phyloP scores from a whole-genome alignment of 2,888 invertebrate genomes.

The Argyra leucocephala region DNA sequence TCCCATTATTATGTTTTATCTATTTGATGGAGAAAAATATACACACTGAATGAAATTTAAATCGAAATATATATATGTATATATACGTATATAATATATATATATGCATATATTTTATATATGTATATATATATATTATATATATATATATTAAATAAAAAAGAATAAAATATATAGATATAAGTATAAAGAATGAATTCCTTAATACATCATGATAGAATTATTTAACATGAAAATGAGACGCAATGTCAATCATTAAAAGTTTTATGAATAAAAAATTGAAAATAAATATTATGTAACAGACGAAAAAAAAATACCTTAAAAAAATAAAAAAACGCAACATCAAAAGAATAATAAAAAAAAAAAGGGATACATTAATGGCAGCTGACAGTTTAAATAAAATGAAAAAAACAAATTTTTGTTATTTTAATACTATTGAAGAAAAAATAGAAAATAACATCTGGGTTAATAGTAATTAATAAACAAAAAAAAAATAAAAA shows the following conservation, averaged over 20 bases:
- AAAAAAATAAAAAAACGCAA: background rate
- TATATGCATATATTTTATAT: too few species aligned
- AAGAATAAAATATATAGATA: too few species aligned
- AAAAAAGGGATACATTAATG: background rate
- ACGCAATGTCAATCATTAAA: background rate
- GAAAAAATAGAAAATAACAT: too few species aligned
- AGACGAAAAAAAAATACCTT: background rate
- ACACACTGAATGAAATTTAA: background rate
- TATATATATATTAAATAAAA: too few species aligned
- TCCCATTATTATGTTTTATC: background rate
- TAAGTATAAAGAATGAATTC: background rate
- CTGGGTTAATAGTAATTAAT: too few species aligned
- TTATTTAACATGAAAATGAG: background rate
- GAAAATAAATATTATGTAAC: background rate
- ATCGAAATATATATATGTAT: background rate
- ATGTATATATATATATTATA: too few species aligned
- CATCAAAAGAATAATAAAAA: background rate
- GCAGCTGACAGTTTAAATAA: constrained; percentile 1
- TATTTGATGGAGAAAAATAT: background rate
- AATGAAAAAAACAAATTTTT: too few species aligned
- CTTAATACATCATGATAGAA: background rate
- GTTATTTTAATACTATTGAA: too few species aligned
- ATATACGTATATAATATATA: background rate
- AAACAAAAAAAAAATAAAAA: too few species aligned
- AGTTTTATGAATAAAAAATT: background rate